Evolutionary conservation across 2,888 invertebrate species (phyloP).

Genomic region (Rotaria magnacalcarata): DNA sequence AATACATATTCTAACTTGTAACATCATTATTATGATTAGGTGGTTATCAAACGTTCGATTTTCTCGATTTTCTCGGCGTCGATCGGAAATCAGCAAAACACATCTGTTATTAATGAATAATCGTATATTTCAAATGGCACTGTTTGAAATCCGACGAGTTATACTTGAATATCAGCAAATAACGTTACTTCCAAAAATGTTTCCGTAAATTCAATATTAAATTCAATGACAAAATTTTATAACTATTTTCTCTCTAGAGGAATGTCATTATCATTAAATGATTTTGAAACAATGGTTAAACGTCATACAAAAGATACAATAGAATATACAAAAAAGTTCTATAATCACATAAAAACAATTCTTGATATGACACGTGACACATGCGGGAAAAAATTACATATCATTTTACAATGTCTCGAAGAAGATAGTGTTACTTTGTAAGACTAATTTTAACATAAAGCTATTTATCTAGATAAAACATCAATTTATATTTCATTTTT

Average conservation of each 20-base stretch:
- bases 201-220: background rate
- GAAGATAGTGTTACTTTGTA: constrained; percentile 1
- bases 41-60: background rate
- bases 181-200: background rate
- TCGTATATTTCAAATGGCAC: constrained; percentile 12
- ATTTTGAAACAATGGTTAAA: background rate
- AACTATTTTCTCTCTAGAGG: background rate
- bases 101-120: background rate
- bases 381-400: constrained; percentile 29
- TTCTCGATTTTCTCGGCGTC: background rate
- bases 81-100: background rate
- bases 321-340: constrained; percentile 22
- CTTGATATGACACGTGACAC: constrained; percentile 16
- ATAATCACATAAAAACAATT: constrained; percentile 28
- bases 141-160: background rate
- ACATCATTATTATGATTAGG: background rate
- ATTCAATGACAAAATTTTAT: no score
- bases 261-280: background rate
- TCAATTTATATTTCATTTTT: background rate
- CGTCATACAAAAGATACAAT: background rate
- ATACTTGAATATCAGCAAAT: constrained; percentile 10
- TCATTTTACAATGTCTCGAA: background rate
- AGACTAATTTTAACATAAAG: background rate
- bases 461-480: no score
- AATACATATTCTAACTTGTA: no score